A percentile compares a stretch with the other conserved stretches of the same genome.
These are phyloP conservation scores for Apis mellifera DNA, from an alignment of 1,140 invertebrate species.

Conservation along the genomic window Amel_HAv3.1 CM009941.2:4498001-4498500, in stretches of 20 bases:
- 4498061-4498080: no score
- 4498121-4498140: no score
- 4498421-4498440: no score
- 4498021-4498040: no score
- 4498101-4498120: no score
- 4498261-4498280: not conserved
- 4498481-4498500: not conserved
- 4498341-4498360: not conserved
- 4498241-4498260: not conserved
- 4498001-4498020: no score
- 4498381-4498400: not conserved
- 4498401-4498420: not conserved
- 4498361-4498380: constrained; percentile 1
- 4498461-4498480: not conserved
- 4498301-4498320: not conserved
- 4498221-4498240: not conserved
- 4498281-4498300: not conserved
- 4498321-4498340: not conserved
- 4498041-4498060: no score
- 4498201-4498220: no score
- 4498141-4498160: no score
- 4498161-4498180: no score
- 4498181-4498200: no score
- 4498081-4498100: no score
- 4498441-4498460: not conserved